A percentile compares a stretch with the other conserved stretches of the same genome.
These are phyloP conservation scores for Pegoplata infirma DNA, from an alignment of 2,888 invertebrate genomes.

Conservation along the genomic window DNA sequence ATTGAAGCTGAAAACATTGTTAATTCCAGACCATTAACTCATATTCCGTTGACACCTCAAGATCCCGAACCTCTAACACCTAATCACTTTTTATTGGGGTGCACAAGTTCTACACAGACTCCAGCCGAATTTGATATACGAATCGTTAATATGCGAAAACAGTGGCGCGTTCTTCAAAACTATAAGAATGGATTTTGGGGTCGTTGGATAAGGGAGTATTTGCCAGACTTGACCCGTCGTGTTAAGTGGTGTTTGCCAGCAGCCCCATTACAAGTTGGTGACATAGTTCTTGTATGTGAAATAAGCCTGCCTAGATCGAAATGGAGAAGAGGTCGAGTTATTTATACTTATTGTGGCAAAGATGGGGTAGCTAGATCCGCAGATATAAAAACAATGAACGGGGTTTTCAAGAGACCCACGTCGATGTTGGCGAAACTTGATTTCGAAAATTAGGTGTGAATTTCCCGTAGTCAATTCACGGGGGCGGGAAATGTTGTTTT, in stretches of 20 bases:
- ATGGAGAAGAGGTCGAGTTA: constrained; percentile 27
- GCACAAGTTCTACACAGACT: constrained; percentile 38
- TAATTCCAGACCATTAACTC: constrained; percentile 50
- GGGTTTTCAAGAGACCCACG: constrained; percentile 16
- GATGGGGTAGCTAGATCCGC: constrained; percentile 23
- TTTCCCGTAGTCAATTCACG: constrained; percentile 42
- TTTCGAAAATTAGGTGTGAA: neutral
- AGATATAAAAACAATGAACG: constrained; percentile 7
- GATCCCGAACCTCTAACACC: constrained; percentile 50
- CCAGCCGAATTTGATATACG: constrained; percentile 13
- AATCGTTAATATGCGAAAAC: neutral
- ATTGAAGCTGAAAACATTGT: constrained; percentile 52
- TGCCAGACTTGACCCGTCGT: constrained; percentile 34
- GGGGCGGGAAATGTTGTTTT: constrained; percentile 30
- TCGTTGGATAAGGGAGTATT: constrained; percentile 31
- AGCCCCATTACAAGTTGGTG: constrained; percentile 12
- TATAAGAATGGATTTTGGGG: constrained; percentile 19
- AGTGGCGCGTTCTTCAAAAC: constrained; percentile 4
- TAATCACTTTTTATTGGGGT: constrained; percentile 46
- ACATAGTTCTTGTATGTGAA: constrained; percentile 36
- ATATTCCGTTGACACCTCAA: constrained; percentile 34
- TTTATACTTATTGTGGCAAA: constrained; percentile 8
- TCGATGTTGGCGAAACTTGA: constrained; percentile 30
- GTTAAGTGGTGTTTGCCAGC: constrained; percentile 40
- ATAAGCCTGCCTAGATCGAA: constrained; percentile 3